These are phyloP conservation scores for Aphis gossypii DNA, from an alignment of 1,140 invertebrate genomes.

Conservation along the genomic window DNA sequence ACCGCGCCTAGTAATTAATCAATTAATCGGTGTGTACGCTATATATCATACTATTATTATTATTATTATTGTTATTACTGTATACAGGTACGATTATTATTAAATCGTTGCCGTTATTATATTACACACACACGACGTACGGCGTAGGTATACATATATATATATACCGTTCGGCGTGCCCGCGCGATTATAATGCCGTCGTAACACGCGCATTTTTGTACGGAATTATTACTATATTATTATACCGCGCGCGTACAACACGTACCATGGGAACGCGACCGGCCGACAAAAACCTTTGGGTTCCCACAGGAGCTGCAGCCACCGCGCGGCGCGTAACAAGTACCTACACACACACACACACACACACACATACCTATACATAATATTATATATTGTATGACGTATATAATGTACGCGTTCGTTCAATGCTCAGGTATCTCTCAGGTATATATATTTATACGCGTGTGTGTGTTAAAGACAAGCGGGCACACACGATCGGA, in stretches of 20 bases:
- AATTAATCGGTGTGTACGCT: slow-evolving; percentile 16
- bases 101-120: background rate
- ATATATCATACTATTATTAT: background rate
- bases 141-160: background rate
- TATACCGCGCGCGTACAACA: slow-evolving; percentile 35
- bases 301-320: slow-evolving; percentile 42
- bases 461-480: background rate
- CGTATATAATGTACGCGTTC: background rate
- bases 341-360: background rate
- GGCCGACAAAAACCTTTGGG: slow-evolving; percentile 26
- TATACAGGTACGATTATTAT: background rate
- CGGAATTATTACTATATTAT: slow-evolving; percentile 35
- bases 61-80: too few relatives aligned
- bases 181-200: slow-evolving; percentile 24
- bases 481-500: background rate
- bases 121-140: background rate
- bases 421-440: background rate
- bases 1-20: slow-evolving; percentile 51
- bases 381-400: background rate
- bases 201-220: slow-evolving; percentile 13
- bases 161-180: background rate
- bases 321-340: slow-evolving; percentile 37
- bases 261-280: slow-evolving; percentile 43
- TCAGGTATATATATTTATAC: too few relatives aligned
- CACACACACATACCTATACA: background rate